Percentiles rank a stretch among this genome's conserved stretches.
These are phyloP conservation scores for Phrynosoma platyrhinos DNA, from an alignment of 2,113 vertebrate genomes.

Conservation along the genomic window DNA sequence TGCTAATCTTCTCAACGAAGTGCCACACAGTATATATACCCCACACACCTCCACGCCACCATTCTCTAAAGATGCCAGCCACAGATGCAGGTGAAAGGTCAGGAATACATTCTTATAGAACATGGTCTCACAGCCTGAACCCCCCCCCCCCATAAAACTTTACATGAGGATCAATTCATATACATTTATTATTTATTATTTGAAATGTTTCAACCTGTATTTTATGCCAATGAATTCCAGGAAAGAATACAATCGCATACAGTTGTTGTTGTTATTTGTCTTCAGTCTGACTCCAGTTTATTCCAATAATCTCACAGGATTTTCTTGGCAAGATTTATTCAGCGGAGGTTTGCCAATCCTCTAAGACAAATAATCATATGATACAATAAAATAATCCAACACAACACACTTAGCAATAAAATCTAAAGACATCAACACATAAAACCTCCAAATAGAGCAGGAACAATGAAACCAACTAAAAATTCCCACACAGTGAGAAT, in stretches of 20 bases:
- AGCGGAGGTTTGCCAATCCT: not conserved
- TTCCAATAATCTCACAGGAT: no score
- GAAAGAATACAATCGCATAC: no score
- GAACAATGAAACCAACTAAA: not conserved
- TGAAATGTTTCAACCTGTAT: not conserved
- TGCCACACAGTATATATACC: no score
- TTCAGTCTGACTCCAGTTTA: no score
- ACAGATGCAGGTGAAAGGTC: no score
- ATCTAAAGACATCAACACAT: not conserved
- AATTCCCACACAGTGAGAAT: not conserved
- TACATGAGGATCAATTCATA: not conserved
- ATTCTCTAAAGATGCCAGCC: no score
- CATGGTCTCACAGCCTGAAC: no score
- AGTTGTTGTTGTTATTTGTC: not conserved
- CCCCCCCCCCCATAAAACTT: no score
- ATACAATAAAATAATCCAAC: not conserved
- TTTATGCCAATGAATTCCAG: slow-evolving; percentile 1
- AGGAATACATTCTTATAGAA: no score
- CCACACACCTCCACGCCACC: no score
- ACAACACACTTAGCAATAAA: not conserved
- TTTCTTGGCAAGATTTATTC: no score
- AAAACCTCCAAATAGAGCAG: not conserved
- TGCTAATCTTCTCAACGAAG: no score
- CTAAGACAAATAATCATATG: not conserved
- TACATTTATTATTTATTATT: not conserved